Percentiles rank a stretch among this genome's conserved stretches.
phyloP scores from a whole-genome alignment of 2,888 invertebrate genomes.

The Hirudinaria manillensis region DNA sequence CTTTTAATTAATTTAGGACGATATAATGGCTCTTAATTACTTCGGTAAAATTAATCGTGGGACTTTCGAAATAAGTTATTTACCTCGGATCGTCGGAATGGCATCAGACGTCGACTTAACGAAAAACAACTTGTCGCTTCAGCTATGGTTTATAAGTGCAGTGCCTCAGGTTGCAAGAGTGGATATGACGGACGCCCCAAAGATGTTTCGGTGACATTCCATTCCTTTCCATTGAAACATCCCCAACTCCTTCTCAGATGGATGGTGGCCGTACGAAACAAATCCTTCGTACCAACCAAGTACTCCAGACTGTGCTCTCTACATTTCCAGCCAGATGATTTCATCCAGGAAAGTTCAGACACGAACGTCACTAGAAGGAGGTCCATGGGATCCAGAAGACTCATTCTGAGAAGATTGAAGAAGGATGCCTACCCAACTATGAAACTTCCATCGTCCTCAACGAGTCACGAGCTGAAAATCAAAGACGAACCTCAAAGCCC shows the following conservation, averaged over 20 bases:
- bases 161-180: neutral
- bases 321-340: constrained; percentile 13
- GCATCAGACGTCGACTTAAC: too few relatives aligned
- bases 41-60: too few relatives aligned
- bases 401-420: neutral
- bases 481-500: too few relatives aligned
- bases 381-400: neutral
- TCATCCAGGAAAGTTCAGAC: constrained; percentile 8
- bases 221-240: constrained; percentile 12
- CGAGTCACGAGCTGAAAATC: too few relatives aligned
- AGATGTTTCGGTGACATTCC: neutral
- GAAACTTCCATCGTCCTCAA: too few relatives aligned
- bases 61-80: too few relatives aligned
- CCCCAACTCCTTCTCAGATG: constrained; percentile 2
- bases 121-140: too few relatives aligned
- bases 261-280: neutral
- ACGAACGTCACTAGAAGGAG: neutral
- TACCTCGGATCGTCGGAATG: too few relatives aligned
- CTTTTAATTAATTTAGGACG: too few relatives aligned
- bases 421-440: neutral
- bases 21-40: too few relatives aligned
- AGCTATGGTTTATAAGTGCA: neutral
- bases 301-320: constrained; percentile 16
- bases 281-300: neutral
- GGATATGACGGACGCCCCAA: neutral